Percentiles rank a stretch among this genome's conserved stretches.
These are phyloP conservation scores for Oegoconia quadripuncta DNA, from an alignment of 2,888 invertebrate species.

Conservation along the genomic window DNA sequence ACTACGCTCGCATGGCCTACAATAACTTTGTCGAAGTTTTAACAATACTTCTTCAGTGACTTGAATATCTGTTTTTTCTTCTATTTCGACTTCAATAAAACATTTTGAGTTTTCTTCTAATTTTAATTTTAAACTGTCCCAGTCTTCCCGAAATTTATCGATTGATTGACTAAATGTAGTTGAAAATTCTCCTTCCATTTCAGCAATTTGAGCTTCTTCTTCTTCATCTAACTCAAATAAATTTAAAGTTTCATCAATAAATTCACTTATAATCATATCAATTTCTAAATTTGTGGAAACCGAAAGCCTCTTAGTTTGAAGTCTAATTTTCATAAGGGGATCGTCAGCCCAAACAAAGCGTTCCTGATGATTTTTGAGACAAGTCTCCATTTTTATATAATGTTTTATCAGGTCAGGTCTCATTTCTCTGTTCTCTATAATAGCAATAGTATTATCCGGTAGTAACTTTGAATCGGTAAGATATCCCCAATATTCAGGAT, in stretches of 20 bases:
- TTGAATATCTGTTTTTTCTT: constrained; percentile 58
- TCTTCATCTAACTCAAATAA: too few relatives aligned
- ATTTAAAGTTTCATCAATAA: constrained; percentile 27
- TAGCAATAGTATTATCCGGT: constrained; percentile 77
- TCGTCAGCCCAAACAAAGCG: constrained; percentile 46
- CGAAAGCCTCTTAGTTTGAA: constrained; percentile 25
- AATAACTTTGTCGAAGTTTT: constrained; percentile 54
- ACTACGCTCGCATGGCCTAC: constrained; percentile 32
- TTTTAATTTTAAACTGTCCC: constrained; percentile 58
- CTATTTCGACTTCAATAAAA: constrained; percentile 65
- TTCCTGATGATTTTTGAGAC: constrained; percentile 44
- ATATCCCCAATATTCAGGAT: constrained; percentile 66
- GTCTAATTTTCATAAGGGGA: constrained; percentile 48
- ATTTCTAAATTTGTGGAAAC: constrained; percentile 26
- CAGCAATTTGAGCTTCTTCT: too few relatives aligned
- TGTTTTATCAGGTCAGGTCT: constrained; percentile 45
- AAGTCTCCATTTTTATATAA: constrained; percentile 50
- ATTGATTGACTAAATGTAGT: constrained; percentile 40
- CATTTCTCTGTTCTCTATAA: constrained; percentile 73
- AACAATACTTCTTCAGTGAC: constrained; percentile 54
- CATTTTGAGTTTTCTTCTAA: constrained; percentile 58
- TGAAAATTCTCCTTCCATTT: constrained; percentile 31
- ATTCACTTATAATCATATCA: constrained; percentile 36
- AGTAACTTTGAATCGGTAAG: constrained; percentile 58
- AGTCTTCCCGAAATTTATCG: constrained; percentile 57